Evolutionary conservation across 1,140 invertebrate genomes (phyloP).

Genomic region (Cotesia vestalis): DNA sequence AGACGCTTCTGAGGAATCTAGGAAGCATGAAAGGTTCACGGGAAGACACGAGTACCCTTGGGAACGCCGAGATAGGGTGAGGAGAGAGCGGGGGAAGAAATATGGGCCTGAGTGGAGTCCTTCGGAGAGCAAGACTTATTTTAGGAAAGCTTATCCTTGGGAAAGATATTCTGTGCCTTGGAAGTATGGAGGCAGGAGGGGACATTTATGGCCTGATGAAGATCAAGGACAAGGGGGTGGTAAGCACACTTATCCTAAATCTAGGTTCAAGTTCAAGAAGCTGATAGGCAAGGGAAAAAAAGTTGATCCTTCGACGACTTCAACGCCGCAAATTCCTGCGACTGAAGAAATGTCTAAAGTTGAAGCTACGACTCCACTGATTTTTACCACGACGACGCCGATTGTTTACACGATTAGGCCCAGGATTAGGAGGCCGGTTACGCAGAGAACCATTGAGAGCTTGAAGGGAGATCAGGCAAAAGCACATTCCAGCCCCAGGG

Average conservation of each 20-base stretch:
- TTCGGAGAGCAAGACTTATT: conserved; percentile 14
- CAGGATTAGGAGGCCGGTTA: neutral
- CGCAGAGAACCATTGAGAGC: neutral
- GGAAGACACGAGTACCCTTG: conserved; percentile 54
- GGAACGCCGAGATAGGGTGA: conserved; percentile 52
- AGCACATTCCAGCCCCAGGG: neutral
- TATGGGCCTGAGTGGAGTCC: conserved; percentile 33
- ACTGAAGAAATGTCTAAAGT: conserved; percentile 8
- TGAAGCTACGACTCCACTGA: conserved; percentile 10
- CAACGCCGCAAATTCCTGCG: conserved; percentile 23
- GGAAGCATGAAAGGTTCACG: neutral
- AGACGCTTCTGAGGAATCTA: conserved; percentile 37
- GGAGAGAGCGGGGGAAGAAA: conserved; percentile 37
- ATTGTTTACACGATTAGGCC: conserved; percentile 3
- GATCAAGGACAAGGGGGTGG: no score
- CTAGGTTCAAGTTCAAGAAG: conserved; percentile 30
- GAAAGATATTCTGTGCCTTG: conserved; percentile 39
- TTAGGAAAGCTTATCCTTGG: conserved; percentile 43
- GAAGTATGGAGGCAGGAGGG: conserved; percentile 11
- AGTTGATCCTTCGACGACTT: neutral
- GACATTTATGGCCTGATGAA: neutral
- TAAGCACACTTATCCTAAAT: conserved; percentile 26
- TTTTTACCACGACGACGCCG: neutral
- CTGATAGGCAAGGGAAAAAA: conserved; percentile 1
- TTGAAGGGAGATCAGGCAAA: neutral